Evolutionary conservation across 2,113 vertebrate genomes (phyloP).

Genomic region (Ceyx melanurus): DNA sequence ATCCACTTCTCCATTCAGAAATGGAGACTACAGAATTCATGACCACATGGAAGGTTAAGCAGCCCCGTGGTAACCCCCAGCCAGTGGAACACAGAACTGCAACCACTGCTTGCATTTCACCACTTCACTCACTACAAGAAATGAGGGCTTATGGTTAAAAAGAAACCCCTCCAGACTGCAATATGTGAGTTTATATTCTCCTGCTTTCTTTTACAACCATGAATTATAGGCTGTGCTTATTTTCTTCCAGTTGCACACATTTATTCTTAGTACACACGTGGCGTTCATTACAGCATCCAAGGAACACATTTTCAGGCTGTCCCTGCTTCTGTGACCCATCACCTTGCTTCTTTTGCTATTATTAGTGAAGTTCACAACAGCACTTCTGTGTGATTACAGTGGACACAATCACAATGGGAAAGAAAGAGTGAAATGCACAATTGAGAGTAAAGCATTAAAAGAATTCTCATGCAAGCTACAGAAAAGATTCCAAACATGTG

Average conservation of each 20-base stretch:
- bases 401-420: not conserved
- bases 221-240: not conserved
- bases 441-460: not conserved
- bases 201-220: not conserved
- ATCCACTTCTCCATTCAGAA: not conserved
- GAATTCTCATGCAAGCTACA: not conserved
- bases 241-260: not conserved
- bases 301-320: not conserved
- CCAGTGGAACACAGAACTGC: not conserved
- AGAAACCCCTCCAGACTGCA: not conserved
- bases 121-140: not conserved
- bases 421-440: not conserved
- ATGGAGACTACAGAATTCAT: not conserved
- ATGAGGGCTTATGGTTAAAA: not conserved
- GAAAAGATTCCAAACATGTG: not conserved
- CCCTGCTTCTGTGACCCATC: not conserved
- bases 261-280: not conserved
- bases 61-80: not conserved
- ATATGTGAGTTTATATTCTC: not conserved
- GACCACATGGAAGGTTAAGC: not conserved
- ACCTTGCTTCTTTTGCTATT: not conserved
- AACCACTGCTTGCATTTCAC: not conserved
- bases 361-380: not conserved
- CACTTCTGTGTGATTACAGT: not conserved
- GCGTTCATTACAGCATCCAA: not conserved